Evolutionary conservation across 2,113 vertebrate species (phyloP).

Genomic region (Ochotona princeps): DNA sequence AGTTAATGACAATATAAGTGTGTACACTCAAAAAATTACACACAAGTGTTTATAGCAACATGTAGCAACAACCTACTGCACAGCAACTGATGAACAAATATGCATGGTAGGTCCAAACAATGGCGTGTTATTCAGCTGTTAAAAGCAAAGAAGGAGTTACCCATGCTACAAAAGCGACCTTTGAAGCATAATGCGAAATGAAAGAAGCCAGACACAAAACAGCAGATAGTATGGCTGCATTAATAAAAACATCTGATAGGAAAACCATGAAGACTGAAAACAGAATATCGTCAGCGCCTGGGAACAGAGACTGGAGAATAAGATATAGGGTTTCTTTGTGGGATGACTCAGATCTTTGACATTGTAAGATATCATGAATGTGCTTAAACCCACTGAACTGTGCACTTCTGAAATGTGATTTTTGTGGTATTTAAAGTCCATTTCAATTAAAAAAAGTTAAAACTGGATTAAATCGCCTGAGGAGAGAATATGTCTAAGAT

Average conservation of each 20-base stretch:
- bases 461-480: not conserved
- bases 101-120: not conserved
- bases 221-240: not conserved
- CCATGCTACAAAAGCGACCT: not conserved
- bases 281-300: not conserved
- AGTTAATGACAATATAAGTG: not conserved
- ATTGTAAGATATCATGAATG: not conserved
- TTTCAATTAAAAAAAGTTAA: not conserved
- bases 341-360: not conserved
- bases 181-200: not conserved
- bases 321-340: not conserved
- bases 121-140: not conserved
- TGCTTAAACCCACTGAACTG: not conserved
- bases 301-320: not conserved
- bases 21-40: not conserved
- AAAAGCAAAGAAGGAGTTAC: not conserved
- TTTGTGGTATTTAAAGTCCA: not conserved
- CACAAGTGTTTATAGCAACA: not conserved
- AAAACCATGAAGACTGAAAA: not conserved
- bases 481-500: not conserved
- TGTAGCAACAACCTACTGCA: not conserved
- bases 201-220: not conserved
- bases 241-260: constrained; percentile 1
- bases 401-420: not conserved
- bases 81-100: not conserved